phyloP scores from a whole-genome alignment of 2,888 invertebrate genomes.

The Cyrtodaria siliqua region DNA sequence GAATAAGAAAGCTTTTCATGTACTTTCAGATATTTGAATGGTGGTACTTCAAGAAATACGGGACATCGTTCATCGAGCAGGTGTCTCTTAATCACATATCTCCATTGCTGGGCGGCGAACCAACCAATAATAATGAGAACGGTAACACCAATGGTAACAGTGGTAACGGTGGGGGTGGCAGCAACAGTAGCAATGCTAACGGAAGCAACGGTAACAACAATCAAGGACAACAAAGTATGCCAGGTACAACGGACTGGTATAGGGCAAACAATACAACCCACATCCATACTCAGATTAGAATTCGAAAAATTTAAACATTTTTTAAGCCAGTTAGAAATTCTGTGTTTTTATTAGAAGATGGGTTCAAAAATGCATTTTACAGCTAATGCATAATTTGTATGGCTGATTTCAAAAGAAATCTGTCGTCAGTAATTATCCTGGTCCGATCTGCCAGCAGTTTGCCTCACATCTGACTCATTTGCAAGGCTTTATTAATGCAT shows the following conservation, averaged over 20 bases:
- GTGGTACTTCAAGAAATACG: slow-evolving; percentile 99
- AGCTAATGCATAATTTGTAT: too few species aligned
- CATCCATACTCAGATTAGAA: too few species aligned
- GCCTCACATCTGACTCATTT: too few species aligned
- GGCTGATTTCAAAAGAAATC: too few species aligned
- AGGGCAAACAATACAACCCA: slow-evolving; percentile 40
- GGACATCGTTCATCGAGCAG: slow-evolving; percentile 98
- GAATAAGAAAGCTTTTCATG: too few species aligned
- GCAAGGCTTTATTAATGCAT: too few species aligned
- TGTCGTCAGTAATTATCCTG: too few species aligned
- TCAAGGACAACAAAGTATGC: slow-evolving; percentile 72
- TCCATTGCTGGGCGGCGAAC: slow-evolving; percentile 93
- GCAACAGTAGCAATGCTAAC: slow-evolving; percentile 48
- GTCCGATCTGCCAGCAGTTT: too few species aligned
- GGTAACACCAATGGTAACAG: slow-evolving; percentile 57
- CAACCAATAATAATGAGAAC: slow-evolving; percentile 64
- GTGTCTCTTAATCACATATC: slow-evolving; percentile 97
- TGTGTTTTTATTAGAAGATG: too few species aligned
- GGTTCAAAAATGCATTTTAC: too few species aligned
- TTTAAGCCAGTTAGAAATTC: too few species aligned
- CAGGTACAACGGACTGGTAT: slow-evolving; percentile 69
- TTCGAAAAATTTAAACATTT: too few species aligned
- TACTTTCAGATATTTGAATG: slow-evolving; percentile 95
- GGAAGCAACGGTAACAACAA: slow-evolving; percentile 45
- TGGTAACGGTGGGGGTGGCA: slow-evolving; percentile 38